These are phyloP conservation scores for Columba livia DNA, from an alignment of 2,113 vertebrate species.

Conservation along the genomic window DNA sequence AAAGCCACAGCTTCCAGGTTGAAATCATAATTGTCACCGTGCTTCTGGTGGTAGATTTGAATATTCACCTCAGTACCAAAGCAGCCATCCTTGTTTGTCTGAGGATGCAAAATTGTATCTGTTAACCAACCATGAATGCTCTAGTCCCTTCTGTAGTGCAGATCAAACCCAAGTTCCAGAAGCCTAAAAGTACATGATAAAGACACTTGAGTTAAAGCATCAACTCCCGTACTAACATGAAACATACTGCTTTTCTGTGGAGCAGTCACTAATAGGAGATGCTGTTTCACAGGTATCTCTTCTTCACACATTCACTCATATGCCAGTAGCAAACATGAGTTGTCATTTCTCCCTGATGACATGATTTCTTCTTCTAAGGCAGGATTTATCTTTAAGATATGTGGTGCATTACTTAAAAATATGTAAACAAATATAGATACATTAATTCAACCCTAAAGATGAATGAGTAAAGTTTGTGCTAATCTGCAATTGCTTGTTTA, in stretches of 20 bases:
- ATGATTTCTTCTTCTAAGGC: not conserved
- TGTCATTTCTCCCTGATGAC: not conserved
- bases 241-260: not conserved
- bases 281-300: not conserved
- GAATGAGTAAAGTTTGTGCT: not conserved
- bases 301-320: not conserved
- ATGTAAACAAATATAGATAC: not conserved
- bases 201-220: not conserved
- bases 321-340: not conserved
- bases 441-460: not conserved
- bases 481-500: not conserved
- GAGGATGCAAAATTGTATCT: not conserved
- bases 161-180: not conserved
- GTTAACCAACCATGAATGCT: not conserved
- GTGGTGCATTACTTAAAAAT: not conserved
- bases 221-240: not conserved
- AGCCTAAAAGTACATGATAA: not conserved
- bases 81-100: constrained; percentile 52
- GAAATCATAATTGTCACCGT: constrained; percentile 8
- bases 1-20: constrained; percentile 41
- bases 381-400: not conserved
- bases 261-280: not conserved
- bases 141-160: not conserved
- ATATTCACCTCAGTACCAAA: constrained; percentile 17
- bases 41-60: constrained; percentile 30